phyloP scores from a whole-genome alignment of 2,888 invertebrate species.

The Eupelmus urozonus region DNA sequence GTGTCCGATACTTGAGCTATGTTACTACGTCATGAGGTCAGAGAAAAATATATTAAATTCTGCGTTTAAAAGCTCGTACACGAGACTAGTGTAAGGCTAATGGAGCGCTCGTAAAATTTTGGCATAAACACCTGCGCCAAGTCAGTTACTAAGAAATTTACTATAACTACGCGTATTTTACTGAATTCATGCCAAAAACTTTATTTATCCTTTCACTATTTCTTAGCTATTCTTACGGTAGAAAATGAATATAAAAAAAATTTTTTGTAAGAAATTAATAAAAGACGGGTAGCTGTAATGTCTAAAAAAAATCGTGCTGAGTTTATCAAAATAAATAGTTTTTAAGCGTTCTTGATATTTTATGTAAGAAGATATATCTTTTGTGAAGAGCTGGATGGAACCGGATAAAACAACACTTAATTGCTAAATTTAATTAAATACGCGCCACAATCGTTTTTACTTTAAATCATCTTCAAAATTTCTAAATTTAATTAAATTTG shows the following conservation, averaged over 20 bases:
- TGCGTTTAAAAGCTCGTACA: slow-evolving; percentile 6
- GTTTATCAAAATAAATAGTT: neutral
- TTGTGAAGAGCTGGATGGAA: neutral
- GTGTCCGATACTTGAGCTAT: slow-evolving; percentile 1
- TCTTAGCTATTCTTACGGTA: neutral
- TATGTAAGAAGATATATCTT: too few relatives aligned
- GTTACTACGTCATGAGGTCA: neutral
- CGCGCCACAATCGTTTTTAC: neutral
- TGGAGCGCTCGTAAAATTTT: slow-evolving; percentile 20
- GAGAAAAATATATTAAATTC: slow-evolving; percentile 2
- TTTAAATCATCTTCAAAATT: neutral
- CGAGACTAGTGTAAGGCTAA: neutral
- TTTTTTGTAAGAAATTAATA: neutral
- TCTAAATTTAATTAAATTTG: neutral
- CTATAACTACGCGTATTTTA: neutral
- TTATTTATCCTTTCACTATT: slow-evolving; percentile 15
- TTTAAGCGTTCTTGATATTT: too few relatives aligned
- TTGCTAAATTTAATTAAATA: neutral
- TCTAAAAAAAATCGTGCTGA: too few relatives aligned
- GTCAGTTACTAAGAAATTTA: neutral
- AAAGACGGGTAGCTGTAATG: too few relatives aligned
- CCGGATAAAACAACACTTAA: slow-evolving; percentile 17
- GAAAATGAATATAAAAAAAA: slow-evolving; percentile 9
- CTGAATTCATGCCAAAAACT: slow-evolving; percentile 25
- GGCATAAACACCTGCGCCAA: slow-evolving; percentile 34